phyloP scores from a whole-genome alignment of 2,888 invertebrate species.

The Folsomia candida region DNA sequence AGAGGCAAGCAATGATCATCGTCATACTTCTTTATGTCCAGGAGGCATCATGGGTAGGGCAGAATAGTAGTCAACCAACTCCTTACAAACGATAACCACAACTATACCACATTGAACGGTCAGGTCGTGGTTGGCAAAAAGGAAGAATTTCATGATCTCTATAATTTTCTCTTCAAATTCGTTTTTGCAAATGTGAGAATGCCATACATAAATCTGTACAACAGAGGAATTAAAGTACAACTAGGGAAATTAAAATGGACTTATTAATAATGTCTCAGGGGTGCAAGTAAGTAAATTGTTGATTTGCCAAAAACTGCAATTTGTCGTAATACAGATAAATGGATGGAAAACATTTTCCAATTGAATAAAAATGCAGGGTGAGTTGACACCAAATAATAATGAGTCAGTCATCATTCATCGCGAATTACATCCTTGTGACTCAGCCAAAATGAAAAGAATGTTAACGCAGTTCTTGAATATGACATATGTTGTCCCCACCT shows the following conservation, averaged over 20 bases:
- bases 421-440: slow-evolving; percentile 15
- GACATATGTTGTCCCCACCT: not conserved
- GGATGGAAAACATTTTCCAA: not conserved
- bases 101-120: not conserved
- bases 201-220: not conserved
- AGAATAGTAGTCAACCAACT: not conserved
- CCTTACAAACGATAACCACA: not conserved
- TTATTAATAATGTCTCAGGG: not conserved
- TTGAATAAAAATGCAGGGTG: not conserved
- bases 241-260: no score
- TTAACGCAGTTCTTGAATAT: not conserved
- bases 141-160: not conserved
- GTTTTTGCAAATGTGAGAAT: not conserved
- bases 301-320: not conserved
- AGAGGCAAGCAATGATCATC: not conserved
- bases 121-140: not conserved
- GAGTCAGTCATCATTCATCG: not conserved
- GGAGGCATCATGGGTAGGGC: not conserved
- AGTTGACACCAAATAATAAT: slow-evolving; percentile 10
- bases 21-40: not conserved
- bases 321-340: not conserved
- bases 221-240: not conserved
- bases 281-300: not conserved
- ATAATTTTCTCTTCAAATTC: not conserved
- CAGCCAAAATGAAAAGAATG: slow-evolving; percentile 14